Evolutionary conservation across 2,888 invertebrate species (phyloP).

Genomic region (Capitulum mitella): DNA sequence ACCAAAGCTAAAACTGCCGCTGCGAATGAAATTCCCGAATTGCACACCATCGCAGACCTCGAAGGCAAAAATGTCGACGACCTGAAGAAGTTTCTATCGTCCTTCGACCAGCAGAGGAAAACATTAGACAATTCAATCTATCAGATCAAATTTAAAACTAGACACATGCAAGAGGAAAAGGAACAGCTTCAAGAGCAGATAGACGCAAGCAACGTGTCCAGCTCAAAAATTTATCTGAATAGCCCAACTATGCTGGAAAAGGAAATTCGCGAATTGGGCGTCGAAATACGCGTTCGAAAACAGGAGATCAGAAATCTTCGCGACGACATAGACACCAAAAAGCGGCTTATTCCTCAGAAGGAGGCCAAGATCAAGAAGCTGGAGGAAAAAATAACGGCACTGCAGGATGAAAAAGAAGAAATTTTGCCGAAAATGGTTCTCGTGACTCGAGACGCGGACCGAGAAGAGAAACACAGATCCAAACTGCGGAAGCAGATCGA

Average conservation of each 20-base stretch:
- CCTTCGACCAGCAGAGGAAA: not conserved
- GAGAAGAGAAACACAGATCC: not conserved
- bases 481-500: not conserved
- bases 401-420: not conserved
- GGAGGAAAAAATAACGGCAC: not conserved
- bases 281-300: not conserved
- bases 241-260: conserved; percentile 3
- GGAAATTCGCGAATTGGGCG: not conserved
- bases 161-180: not conserved
- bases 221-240: not conserved
- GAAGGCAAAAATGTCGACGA: not conserved
- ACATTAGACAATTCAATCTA: not conserved
- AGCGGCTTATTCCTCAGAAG: not conserved
- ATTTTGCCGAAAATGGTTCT: not conserved
- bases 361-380: not conserved
- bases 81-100: not conserved
- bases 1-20: too few species aligned
- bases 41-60: not conserved
- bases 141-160: not conserved
- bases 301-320: not conserved
- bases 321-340: not conserved
- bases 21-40: not conserved
- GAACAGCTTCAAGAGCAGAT: not conserved
- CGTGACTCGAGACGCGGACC: not conserved
- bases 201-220: not conserved